Evolutionary conservation across 2,888 invertebrate species (phyloP).

Genomic region (Drosophila prostipennis): DNA sequence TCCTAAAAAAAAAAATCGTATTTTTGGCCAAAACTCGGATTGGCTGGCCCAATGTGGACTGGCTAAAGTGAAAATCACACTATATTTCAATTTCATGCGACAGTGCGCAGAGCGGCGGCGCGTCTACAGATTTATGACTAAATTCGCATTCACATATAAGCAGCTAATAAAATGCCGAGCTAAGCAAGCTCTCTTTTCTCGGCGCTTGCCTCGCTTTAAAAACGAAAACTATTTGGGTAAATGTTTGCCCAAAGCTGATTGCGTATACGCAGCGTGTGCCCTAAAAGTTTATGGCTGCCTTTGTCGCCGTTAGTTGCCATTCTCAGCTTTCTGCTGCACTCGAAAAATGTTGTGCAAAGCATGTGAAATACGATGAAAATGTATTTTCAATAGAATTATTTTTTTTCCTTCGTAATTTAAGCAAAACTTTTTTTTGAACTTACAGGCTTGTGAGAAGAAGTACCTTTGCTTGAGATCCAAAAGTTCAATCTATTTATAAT

Average conservation of each 20-base stretch:
- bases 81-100: slow-evolving; percentile 79
- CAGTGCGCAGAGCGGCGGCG: slow-evolving; percentile 70
- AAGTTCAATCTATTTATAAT: no score
- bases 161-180: slow-evolving; percentile 76
- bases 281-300: slow-evolving; percentile 62
- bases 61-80: slow-evolving; percentile 76
- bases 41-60: no score
- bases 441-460: no score
- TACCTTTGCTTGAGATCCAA: no score
- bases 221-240: slow-evolving; percentile 69
- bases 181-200: slow-evolving; percentile 61
- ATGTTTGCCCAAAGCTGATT: slow-evolving; percentile 73
- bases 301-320: slow-evolving; percentile 49
- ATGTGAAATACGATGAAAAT: no score
- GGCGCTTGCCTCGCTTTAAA: slow-evolving; percentile 27
- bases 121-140: slow-evolving; percentile 74
- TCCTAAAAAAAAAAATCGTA: no score
- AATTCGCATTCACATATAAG: slow-evolving; percentile 75
- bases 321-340: slow-evolving; percentile 10
- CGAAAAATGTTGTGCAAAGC: not conserved
- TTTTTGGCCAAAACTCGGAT: no score
- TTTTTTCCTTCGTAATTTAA: no score
- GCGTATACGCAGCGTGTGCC: slow-evolving; percentile 73
- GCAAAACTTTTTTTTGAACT: no score
- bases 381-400: no score